phyloP scores from a whole-genome alignment of 2,888 invertebrate genomes.

The Parnassius orleans region DNA sequence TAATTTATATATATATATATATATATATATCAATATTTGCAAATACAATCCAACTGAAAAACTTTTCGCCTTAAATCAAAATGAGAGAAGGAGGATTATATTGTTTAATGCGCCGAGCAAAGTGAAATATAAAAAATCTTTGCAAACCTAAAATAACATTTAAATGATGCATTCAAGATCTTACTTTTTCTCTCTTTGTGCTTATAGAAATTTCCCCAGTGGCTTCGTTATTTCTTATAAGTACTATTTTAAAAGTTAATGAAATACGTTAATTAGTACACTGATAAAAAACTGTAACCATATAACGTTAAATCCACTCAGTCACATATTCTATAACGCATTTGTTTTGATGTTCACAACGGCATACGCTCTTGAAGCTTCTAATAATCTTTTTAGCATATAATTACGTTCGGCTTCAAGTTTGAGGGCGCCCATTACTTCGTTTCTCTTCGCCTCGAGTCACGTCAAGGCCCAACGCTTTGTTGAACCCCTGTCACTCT shows the following conservation, averaged over 20 bases:
- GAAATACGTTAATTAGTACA: too few relatives aligned
- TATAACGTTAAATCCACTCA: not conserved
- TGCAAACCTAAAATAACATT: not conserved
- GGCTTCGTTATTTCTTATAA: too few relatives aligned
- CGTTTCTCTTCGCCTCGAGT: constrained; percentile 38
- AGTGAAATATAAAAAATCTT: not conserved
- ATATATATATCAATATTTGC: too few relatives aligned
- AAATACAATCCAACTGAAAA: too few relatives aligned
- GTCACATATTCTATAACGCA: not conserved
- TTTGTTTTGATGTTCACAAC: constrained; percentile 25
- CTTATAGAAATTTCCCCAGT: too few relatives aligned
- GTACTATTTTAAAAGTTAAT: too few relatives aligned
- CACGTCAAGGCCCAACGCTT: constrained; percentile 32
- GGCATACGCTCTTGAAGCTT: constrained; percentile 26
- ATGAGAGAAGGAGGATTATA: too few relatives aligned
- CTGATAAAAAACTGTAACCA: not conserved
- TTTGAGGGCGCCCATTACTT: constrained; percentile 34
- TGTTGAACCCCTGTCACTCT: constrained; percentile 36
- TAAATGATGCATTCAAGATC: too few relatives aligned
- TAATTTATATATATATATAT: too few relatives aligned
- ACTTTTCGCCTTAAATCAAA: too few relatives aligned
- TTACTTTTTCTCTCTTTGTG: too few relatives aligned
- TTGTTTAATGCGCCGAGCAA: too few relatives aligned
- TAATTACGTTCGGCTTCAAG: constrained; percentile 37
- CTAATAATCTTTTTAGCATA: constrained; percentile 33